Conservation (phyloP, 2,888 invertebrate genomes). For the Idaea aversata region DNA sequence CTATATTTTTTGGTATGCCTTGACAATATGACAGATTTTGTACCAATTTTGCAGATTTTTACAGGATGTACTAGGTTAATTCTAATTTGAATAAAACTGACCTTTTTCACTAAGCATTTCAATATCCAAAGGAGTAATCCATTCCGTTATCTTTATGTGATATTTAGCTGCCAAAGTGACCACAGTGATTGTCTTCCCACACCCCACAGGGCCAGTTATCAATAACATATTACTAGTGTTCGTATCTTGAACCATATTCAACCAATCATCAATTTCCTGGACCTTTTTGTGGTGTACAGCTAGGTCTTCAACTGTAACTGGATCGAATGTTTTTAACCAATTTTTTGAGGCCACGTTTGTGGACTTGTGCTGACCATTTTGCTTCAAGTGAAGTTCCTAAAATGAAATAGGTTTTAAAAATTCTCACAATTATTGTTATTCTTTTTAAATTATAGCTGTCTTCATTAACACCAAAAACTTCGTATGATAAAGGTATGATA, state of each 20-base stretch:
- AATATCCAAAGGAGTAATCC: slow-evolving; percentile 90
- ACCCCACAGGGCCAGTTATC: slow-evolving; percentile 90
- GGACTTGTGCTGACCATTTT: slow-evolving; percentile 11
- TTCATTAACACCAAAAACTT: no score
- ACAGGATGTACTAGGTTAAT: not conserved
- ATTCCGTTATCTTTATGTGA: slow-evolving; percentile 84
- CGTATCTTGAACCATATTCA: slow-evolving; percentile 58
- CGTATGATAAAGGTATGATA: no score
- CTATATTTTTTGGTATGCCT: no score
- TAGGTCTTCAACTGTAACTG: slow-evolving; percentile 80
- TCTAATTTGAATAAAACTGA: slow-evolving; percentile 27
- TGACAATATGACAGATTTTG: no score
- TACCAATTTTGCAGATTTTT: no score
- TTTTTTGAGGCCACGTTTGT: slow-evolving; percentile 54
- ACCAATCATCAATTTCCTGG: slow-evolving; percentile 86
- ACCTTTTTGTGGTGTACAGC: slow-evolving; percentile 88
- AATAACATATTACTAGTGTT: slow-evolving; percentile 81
- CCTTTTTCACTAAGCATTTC: slow-evolving; percentile 79
- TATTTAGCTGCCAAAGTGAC: slow-evolving; percentile 83
- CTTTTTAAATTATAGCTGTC: no score
- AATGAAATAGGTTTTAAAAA: not conserved
- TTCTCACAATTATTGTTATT: no score
- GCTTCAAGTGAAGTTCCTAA: slow-evolving; percentile 16
- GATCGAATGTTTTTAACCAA: slow-evolving; percentile 83
- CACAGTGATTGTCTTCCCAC: slow-evolving; percentile 90